phyloP scores from a whole-genome alignment of 1,140 invertebrate genomes.

The Platyscapa corneri region DNA sequence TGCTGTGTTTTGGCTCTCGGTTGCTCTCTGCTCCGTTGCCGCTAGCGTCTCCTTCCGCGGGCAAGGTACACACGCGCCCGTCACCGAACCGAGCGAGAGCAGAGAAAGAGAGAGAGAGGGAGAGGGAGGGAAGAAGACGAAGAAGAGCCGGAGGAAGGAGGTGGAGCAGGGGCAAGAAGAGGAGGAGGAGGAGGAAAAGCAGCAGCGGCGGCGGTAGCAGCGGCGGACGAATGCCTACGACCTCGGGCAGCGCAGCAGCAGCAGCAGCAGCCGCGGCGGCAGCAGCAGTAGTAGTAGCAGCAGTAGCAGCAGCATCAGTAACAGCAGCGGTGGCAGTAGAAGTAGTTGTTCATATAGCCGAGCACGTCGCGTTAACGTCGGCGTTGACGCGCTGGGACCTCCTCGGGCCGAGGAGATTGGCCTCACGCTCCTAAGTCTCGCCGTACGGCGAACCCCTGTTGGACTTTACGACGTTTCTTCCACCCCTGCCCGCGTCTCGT shows the following conservation, averaged over 20 bases:
- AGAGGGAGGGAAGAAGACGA: neutral
- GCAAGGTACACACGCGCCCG: neutral
- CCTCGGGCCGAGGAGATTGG: neutral
- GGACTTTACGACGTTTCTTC: neutral
- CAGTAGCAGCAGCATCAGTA: too few species aligned
- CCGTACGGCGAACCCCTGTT: neutral
- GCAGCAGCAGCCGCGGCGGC: neutral
- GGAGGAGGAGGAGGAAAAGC: neutral
- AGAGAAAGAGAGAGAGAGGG: neutral
- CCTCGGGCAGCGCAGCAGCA: constrained; percentile 29
- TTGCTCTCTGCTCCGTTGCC: neutral
- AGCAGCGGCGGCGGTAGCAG: constrained; percentile 14
- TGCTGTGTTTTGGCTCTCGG: neutral
- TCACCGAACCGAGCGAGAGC: neutral
- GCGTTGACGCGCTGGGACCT: neutral
- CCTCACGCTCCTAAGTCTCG: neutral
- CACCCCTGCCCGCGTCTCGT: neutral
- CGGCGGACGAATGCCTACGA: constrained; percentile 44
- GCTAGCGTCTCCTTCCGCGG: neutral
- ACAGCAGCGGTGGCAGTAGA: neutral
- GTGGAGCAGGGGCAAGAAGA: constrained; percentile 32
- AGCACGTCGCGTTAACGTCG: neutral
- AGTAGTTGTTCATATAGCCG: neutral
- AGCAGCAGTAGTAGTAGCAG: neutral
- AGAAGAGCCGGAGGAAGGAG: constrained; percentile 31